Conservation (phyloP, 2,888 invertebrate genomes). For the Conchocele bisecta region DNA sequence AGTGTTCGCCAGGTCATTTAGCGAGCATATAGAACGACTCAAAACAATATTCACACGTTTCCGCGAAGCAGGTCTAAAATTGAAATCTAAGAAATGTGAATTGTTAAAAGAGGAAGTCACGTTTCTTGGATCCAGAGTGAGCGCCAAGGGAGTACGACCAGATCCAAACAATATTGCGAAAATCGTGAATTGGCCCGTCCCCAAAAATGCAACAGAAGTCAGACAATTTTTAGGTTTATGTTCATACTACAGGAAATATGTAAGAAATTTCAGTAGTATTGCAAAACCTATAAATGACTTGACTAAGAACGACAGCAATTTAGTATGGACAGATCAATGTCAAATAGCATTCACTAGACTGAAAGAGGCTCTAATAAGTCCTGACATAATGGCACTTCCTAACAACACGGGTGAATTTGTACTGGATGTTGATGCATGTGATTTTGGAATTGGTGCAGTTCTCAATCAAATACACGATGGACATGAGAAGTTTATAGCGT, state of each 20-base stretch:
- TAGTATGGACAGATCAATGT: too few species aligned
- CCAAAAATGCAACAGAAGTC: conserved; percentile 33
- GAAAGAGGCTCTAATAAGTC: too few species aligned
- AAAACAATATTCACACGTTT: conserved; percentile 38
- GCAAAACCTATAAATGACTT: conserved; percentile 32
- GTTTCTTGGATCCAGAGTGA: conserved; percentile 40
- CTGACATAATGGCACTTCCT: too few species aligned
- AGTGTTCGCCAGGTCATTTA: conserved; percentile 34
- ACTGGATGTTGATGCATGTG: too few species aligned
- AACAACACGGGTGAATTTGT: too few species aligned
- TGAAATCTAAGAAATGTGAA: conserved; percentile 54
- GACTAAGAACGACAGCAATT: conserved; percentile 4
- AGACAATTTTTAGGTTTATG: conserved; percentile 37
- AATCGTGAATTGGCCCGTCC: conserved; percentile 19
- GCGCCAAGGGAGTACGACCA: not conserved
- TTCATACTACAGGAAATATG: conserved; percentile 37
- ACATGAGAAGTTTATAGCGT: too few species aligned
- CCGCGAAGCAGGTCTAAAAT: conserved; percentile 42
- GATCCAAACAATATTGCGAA: conserved; percentile 16
- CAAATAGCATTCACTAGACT: too few species aligned
- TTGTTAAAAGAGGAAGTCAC: conserved; percentile 33
- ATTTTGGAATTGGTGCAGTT: too few species aligned
- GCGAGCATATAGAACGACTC: conserved; percentile 40
- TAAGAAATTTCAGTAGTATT: conserved; percentile 24
- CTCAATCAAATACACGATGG: too few species aligned